Percentiles rank a stretch among this genome's conserved stretches.
phyloP scores from a whole-genome alignment of 2,797 vertebrate genomes.

The Dryobates pubescens region DNA sequence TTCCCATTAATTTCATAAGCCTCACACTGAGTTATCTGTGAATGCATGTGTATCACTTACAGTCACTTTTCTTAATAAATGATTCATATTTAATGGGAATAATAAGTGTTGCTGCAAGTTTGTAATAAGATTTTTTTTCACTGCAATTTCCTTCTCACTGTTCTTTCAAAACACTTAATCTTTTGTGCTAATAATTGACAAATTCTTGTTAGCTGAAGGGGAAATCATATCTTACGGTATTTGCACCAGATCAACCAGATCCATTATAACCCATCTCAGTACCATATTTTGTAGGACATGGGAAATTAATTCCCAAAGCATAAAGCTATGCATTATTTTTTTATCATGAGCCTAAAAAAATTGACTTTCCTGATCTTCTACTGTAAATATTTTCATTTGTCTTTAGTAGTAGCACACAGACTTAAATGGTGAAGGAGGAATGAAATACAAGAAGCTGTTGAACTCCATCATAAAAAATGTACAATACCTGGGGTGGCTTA shows the following conservation, averaged over 20 bases:
- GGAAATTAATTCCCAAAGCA: constrained; percentile 43
- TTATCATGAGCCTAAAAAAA: constrained; percentile 8
- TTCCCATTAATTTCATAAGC: constrained; percentile 34
- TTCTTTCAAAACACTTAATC: constrained; percentile 71
- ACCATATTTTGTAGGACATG: constrained; percentile 42
- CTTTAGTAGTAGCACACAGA: background rate
- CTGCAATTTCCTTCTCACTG: constrained; percentile 61
- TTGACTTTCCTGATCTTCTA: background rate
- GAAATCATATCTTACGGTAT: constrained; percentile 57
- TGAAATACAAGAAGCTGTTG: background rate
- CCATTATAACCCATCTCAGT: constrained; percentile 44
- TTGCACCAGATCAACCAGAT: constrained; percentile 43
- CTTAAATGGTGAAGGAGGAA: background rate
- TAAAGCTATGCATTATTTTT: constrained; percentile 7
- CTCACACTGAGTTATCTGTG: constrained; percentile 18
- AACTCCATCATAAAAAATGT: background rate
- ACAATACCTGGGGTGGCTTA: background rate
- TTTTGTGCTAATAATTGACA: constrained; percentile 72
- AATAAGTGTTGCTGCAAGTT: constrained; percentile 59
- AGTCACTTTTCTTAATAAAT: constrained; percentile 61
- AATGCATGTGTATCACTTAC: constrained; percentile 35
- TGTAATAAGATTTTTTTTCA: constrained; percentile 58
- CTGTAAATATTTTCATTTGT: constrained; percentile 35
- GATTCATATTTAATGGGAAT: constrained; percentile 70
- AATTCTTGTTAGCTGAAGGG: constrained; percentile 66